Conservation (phyloP, 2,888 invertebrate species). For the Tricholauxania praeusta region DNA sequence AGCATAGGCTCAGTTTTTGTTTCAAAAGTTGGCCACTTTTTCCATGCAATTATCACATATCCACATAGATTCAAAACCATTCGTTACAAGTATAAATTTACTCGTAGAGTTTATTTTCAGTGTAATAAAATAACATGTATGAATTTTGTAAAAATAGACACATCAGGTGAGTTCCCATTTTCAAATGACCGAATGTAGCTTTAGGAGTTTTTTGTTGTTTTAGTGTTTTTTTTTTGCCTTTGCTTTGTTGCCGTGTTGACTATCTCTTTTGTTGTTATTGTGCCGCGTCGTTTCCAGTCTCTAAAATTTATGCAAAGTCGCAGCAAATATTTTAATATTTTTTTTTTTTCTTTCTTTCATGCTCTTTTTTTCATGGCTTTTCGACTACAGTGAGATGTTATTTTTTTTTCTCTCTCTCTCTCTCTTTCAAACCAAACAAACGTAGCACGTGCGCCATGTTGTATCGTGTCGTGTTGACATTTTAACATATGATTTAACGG, state of each 20-base stretch:
- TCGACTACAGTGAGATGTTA: no score
- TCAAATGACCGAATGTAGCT: conserved; percentile 12
- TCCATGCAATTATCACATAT: no score
- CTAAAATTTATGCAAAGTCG: conserved; percentile 32
- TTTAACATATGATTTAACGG: conserved; percentile 31
- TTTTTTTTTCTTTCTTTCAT: background rate
- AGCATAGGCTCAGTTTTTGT: no score
- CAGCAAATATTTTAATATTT: conserved; percentile 13
- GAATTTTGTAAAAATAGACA: background rate
- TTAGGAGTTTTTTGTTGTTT: background rate
- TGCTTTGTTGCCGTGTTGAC: conserved; percentile 4
- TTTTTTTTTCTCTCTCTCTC: background rate
- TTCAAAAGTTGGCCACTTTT: no score
- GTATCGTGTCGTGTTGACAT: conserved; percentile 28
- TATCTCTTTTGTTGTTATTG: background rate
- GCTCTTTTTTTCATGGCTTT: background rate
- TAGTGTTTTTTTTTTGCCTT: background rate
- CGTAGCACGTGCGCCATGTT: conserved; percentile 16
- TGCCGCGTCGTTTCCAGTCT: background rate
- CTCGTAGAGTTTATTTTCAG: no score
- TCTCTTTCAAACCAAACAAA: background rate
- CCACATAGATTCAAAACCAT: no score
- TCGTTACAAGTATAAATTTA: no score
- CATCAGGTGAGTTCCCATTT: conserved; percentile 12
- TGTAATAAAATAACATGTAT: no score